A percentile compares a stretch with the other conserved stretches of the same genome.
phyloP scores from a whole-genome alignment of 64 coral and sea anemone species.

The Actinia equina region DNA sequence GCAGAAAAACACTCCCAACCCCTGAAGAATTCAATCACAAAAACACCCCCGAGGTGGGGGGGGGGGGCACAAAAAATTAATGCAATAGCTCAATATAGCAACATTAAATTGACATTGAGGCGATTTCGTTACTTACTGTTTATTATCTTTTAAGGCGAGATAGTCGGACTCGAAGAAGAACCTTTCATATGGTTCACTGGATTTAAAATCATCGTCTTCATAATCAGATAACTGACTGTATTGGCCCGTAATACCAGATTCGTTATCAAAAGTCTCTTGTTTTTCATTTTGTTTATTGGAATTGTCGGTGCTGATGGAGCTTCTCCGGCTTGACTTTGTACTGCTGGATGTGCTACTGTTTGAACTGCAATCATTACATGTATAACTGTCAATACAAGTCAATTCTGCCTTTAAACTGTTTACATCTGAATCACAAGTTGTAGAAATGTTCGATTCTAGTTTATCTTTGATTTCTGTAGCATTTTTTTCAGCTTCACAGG shows the following conservation, averaged over 20 bases:
- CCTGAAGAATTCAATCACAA: too few relatives aligned
- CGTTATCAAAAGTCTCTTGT: background rate
- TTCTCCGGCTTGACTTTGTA: conserved; percentile 14
- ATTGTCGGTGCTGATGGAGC: background rate
- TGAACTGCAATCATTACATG: background rate
- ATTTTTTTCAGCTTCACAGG: background rate
- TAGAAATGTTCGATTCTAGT: background rate
- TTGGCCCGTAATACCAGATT: background rate
- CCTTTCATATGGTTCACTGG: conserved; percentile 55
- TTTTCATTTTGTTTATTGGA: background rate
- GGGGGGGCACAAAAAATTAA: too few relatives aligned
- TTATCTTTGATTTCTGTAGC: background rate
- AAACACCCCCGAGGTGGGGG: too few relatives aligned
- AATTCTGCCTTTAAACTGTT: background rate
- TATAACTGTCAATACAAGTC: background rate
- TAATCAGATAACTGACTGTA: background rate
- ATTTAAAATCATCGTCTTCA: conserved; percentile 51
- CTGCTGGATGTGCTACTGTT: background rate
- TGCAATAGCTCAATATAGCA: too few relatives aligned
- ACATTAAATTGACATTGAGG: background rate
- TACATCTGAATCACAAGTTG: background rate
- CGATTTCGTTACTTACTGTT: conserved; percentile 73
- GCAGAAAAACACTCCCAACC: too few relatives aligned
- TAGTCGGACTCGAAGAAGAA: conserved; percentile 99
- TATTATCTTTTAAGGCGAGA: conserved; percentile 87